Conservation (phyloP, 1,140 invertebrate species). For the Drosophila ohnishii region DNA sequence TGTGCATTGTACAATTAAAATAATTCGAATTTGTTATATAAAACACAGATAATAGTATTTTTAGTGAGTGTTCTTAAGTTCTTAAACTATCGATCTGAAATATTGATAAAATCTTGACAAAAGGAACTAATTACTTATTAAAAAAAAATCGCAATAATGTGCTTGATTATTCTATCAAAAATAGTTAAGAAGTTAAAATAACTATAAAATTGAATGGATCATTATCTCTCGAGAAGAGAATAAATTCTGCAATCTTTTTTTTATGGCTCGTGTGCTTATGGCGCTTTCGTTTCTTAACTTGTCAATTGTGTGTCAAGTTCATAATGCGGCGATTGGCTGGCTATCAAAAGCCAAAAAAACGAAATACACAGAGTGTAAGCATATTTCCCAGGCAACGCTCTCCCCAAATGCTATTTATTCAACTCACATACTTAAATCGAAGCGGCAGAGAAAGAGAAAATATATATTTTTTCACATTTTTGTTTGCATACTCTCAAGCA, state of each 20-base stretch:
- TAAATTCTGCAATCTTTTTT: slow-evolving; percentile 4
- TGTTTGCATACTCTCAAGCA: slow-evolving; percentile 36
- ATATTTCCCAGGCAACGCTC: slow-evolving; percentile 23
- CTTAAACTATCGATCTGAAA: too few species aligned
- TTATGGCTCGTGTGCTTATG: slow-evolving; percentile 7
- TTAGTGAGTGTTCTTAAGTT: too few species aligned
- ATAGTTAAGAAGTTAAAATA: not conserved
- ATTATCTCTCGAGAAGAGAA: not conserved
- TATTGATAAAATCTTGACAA: too few species aligned
- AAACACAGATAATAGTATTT: not conserved
- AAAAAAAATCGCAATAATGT: too few species aligned
- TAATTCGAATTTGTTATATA: not conserved
- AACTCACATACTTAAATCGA: slow-evolving; percentile 38
- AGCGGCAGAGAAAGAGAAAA: slow-evolving; percentile 6
- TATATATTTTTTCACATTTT: not conserved
- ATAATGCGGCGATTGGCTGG: slow-evolving; percentile 47
- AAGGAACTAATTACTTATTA: too few species aligned
- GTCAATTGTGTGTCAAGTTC: slow-evolving; percentile 68
- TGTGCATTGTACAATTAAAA: not conserved
- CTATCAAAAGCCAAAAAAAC: slow-evolving; percentile 52
- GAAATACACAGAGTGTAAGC: slow-evolving; percentile 37
- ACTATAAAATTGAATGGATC: too few species aligned
- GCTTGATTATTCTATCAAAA: too few species aligned
- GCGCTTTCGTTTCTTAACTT: slow-evolving; percentile 27
- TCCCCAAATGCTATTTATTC: slow-evolving; percentile 50